phyloP scores from a whole-genome alignment of 2,113 vertebrate species.

The Myodes glareolus region DNA sequence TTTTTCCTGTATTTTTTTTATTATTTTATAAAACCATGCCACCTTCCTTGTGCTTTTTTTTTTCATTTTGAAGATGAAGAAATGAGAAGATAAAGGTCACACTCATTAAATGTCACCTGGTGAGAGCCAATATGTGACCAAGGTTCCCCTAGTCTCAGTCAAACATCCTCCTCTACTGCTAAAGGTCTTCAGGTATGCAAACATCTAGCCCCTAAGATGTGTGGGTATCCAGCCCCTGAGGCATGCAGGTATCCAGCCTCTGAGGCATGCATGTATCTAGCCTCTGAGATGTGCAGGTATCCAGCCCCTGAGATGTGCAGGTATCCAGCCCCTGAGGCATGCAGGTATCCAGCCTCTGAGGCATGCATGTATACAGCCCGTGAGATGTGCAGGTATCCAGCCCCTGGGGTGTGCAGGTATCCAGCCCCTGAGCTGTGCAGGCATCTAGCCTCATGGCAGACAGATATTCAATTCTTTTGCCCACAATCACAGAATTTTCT shows the following conservation, averaged over 20 bases:
- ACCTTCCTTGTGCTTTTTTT: not conserved
- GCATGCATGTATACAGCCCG: not conserved
- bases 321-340: not conserved
- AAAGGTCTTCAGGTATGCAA: fast-evolving
- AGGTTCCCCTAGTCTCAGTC: not conserved
- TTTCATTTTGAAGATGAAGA: not conserved
- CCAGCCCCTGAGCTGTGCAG: not conserved
- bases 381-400: not conserved
- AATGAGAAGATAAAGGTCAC: not conserved
- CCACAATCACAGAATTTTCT: not conserved
- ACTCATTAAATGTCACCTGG: not conserved
- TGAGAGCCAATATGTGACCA: not conserved
- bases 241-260: not conserved
- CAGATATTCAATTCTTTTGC: not conserved
- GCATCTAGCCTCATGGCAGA: not conserved
- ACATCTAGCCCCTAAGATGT: not conserved
- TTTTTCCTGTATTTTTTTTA: not conserved
- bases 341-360: not conserved
- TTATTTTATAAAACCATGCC: not conserved
- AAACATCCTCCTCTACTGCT: not conserved
- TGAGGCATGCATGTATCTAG: not conserved
- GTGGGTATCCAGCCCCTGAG: no score
- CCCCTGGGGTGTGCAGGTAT: not conserved
- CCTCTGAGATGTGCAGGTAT: not conserved
- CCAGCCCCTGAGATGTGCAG: not conserved